A percentile compares a stretch with the other conserved stretches of the same genome.
These are phyloP conservation scores for Oryzias celebensis DNA, from an alignment of 2,113 vertebrate genomes.

Conservation along the genomic window DNA sequence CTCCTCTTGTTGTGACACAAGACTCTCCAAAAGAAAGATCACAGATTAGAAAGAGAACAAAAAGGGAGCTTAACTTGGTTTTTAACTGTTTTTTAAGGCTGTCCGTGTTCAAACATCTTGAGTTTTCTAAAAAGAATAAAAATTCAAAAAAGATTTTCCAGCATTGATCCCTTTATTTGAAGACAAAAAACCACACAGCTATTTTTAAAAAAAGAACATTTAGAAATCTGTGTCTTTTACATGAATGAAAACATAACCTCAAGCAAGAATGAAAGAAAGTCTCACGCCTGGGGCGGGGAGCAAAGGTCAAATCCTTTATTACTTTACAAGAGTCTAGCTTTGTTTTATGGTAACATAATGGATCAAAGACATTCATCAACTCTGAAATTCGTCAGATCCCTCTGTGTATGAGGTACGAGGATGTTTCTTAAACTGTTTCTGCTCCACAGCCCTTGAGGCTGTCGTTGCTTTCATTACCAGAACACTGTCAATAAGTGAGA, in stretches of 20 bases:
- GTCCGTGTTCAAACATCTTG: too few relatives aligned
- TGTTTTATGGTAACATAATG: slow-evolving; percentile 52
- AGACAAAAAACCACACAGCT: too few relatives aligned
- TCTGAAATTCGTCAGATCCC: slow-evolving; percentile 23
- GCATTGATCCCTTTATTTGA: too few relatives aligned
- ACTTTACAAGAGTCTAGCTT: slow-evolving; percentile 19
- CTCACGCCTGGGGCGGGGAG: not conserved
- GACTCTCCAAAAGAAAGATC: slow-evolving; percentile 9
- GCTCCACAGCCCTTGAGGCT: slow-evolving; percentile 15
- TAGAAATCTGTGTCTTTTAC: not conserved
- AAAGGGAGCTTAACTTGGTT: not conserved
- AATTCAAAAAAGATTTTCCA: not conserved
- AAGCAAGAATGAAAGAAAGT: not conserved
- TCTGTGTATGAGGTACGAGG: slow-evolving; percentile 10
- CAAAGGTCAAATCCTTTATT: slow-evolving; percentile 32
- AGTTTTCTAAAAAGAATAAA: not conserved
- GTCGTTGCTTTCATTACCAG: slow-evolving; percentile 11
- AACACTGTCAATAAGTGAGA: not conserved
- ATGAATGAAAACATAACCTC: slow-evolving; percentile 1
- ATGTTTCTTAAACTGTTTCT: slow-evolving; percentile 7
- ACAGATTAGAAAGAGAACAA: not conserved
- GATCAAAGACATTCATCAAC: slow-evolving; percentile 8
- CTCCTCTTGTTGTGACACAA: slow-evolving; percentile 32
- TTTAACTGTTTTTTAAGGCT: not conserved
- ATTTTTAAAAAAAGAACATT: too few relatives aligned